These are phyloP conservation scores for Garra rufa DNA, from an alignment of 2,113 vertebrate species.

Conservation along the genomic window DNA sequence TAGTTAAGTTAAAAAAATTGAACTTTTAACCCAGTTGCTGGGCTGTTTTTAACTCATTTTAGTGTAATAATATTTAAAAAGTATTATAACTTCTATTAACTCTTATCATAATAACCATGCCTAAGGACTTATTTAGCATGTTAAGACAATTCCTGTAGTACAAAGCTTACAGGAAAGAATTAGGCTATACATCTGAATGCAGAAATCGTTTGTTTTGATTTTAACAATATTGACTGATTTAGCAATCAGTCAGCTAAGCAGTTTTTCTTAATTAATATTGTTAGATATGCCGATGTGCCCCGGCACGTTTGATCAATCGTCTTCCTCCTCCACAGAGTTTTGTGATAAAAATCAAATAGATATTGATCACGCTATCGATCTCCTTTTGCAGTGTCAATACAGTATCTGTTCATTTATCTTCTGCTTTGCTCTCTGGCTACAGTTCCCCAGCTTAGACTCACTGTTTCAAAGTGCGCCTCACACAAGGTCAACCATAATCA, in stretches of 20 bases:
- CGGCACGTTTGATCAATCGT: conserved; percentile 76
- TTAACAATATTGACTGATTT: conserved; percentile 72
- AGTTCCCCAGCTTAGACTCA: conserved; percentile 68
- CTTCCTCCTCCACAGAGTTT: conserved; percentile 78
- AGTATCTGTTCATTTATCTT: conserved; percentile 74
- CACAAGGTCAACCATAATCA: conserved; percentile 79
- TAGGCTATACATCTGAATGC: conserved; percentile 57
- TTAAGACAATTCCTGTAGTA: conserved; percentile 23
- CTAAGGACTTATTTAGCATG: not conserved
- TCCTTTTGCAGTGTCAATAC: conserved; percentile 67
- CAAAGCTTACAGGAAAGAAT: conserved; percentile 1
- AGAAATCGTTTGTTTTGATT: conserved; percentile 75
- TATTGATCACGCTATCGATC: conserved; percentile 78
- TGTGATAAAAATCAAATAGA: conserved; percentile 79
- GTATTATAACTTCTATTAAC: not conserved
- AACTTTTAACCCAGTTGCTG: too few species aligned
- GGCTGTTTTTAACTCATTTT: too few species aligned
- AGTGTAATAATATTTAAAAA: not conserved
- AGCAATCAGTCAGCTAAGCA: conserved; percentile 72
- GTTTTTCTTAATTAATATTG: conserved; percentile 84
- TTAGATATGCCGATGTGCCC: conserved; percentile 76
- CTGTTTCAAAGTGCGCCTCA: conserved; percentile 70
- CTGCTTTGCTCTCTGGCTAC: conserved; percentile 69
- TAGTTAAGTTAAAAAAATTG: too few species aligned
- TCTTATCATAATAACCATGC: not conserved